Evolutionary conservation across 2,113 vertebrate species (phyloP), one percentile per base, ranked within the genome.

Genomic region (Myodes glareolus): DNA sequence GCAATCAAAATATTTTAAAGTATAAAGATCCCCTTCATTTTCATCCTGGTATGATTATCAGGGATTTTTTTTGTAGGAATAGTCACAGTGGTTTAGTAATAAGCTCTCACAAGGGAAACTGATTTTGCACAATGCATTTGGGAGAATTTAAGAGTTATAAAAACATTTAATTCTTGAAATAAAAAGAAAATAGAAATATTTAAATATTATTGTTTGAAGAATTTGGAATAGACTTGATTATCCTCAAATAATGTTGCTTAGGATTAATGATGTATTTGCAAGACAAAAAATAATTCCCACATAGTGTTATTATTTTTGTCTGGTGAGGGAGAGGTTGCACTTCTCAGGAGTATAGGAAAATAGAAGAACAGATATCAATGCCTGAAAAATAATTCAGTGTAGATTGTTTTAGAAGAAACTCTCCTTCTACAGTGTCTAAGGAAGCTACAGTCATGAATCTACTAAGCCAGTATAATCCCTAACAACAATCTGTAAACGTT

Each of bases 211-310:
- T 7, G 86, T 61, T 70, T 78, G 45, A 84, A 84, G 27, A 90
- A 11, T 73, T 78, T 97, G 42, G 3, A 73, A 88, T 61, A 90
- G 23, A 92, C 73, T 68, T 84, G 47, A 70, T 93, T 76, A 67
- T 2, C 13, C 19, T 25, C 39, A 84, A 92, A 76, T 61, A 58
- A 68, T 9, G 10, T 88, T 91, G 58, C 25, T 55, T 90, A 75
- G 29, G 6, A 78, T 82, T 17, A 87, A 27, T 58, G 0, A 17
- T 47, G 67, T 11, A 90, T 90, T 92, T 10, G 67, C 2, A 78
- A 88, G 13, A 29, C 1, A 81, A 87, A 72, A 73, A n/a, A 65
- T 2, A 88, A 14, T 73, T 88, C 73, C 63, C 10, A 65, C 1
- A 29, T 58, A 65, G 8, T 4, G 29, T 87, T 82, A 6, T 36